A percentile compares a stretch with the other conserved stretches of the same genome.
Evolutionary conservation across 1,140 invertebrate genomes (phyloP).

Genomic region (Pseudomyrmex cubaensis): DNA sequence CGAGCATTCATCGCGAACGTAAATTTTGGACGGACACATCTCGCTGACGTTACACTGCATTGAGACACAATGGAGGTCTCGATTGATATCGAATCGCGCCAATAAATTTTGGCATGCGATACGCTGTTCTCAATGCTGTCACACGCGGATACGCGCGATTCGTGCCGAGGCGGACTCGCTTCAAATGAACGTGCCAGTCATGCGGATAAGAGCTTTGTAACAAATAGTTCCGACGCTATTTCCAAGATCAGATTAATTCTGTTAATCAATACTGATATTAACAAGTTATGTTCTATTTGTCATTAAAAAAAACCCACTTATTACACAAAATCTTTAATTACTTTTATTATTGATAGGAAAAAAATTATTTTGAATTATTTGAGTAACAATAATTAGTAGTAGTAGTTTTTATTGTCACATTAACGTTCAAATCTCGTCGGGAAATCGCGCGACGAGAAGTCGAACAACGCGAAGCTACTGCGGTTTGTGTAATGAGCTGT

Average conservation of each 20-base stretch:
- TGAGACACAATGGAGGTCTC: slow-evolving; percentile 45
- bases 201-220: slow-evolving; percentile 1
- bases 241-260: neutral
- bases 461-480: neutral
- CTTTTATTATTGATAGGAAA: neutral
- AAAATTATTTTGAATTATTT: neutral
- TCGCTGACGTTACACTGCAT: slow-evolving; percentile 50
- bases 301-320: neutral
- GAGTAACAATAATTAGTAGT: neutral
- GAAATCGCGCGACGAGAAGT: neutral
- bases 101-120: slow-evolving; percentile 44
- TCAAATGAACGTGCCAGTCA: neutral
- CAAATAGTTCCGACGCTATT: neutral
- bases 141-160: slow-evolving; percentile 45
- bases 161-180: neutral
- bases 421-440: neutral
- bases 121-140: slow-evolving; percentile 47
- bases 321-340: neutral
- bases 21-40: slow-evolving; percentile 48
- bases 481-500: slow-evolving; percentile 28
- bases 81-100: slow-evolving; percentile 53
- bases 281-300: neutral
- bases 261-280: neutral
- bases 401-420: neutral
- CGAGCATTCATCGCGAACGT: slow-evolving; percentile 35